A percentile compares a stretch with the other conserved stretches of the same genome.
These are phyloP conservation scores for Chaetogeoica ovagalla DNA, from an alignment of 2,888 invertebrate species.

Conservation along the genomic window DNA sequence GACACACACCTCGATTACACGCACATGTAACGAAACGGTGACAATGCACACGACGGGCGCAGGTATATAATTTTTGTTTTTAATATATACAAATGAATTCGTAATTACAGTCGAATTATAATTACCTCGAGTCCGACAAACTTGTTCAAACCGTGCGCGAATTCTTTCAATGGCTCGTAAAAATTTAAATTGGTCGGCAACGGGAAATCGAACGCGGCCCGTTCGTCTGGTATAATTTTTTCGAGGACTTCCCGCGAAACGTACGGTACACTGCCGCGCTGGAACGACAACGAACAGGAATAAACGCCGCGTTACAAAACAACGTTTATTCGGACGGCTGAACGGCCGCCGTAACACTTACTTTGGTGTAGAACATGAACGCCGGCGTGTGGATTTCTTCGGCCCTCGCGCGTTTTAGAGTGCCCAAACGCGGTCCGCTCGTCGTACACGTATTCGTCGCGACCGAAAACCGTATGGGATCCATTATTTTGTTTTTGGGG, in stretches of 20 bases:
- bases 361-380: slow-evolving; percentile 43
- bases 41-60: too few relatives aligned
- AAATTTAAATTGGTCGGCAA: slow-evolving; percentile 71
- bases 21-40: neutral
- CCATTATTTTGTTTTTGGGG: neutral
- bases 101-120: neutral
- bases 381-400: slow-evolving; percentile 19
- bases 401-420: neutral
- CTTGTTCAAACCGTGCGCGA: slow-evolving; percentile 68
- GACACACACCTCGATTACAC: neutral
- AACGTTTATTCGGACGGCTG: too few relatives aligned
- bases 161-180: slow-evolving; percentile 68
- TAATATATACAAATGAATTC: too few relatives aligned
- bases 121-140: slow-evolving; percentile 69
- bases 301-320: neutral
- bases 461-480: neutral
- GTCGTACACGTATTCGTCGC: neutral
- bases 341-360: neutral
- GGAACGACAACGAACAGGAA: slow-evolving; percentile 47
- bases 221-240: slow-evolving; percentile 60
- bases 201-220: slow-evolving; percentile 72
- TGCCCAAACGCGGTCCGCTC: slow-evolving; percentile 3
- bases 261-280: slow-evolving; percentile 83
- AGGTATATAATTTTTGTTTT: neutral
- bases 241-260: slow-evolving; percentile 76